Evolutionary conservation across 2,888 invertebrate species (phyloP).

Genomic region (Drosophila nigricruria): DNA sequence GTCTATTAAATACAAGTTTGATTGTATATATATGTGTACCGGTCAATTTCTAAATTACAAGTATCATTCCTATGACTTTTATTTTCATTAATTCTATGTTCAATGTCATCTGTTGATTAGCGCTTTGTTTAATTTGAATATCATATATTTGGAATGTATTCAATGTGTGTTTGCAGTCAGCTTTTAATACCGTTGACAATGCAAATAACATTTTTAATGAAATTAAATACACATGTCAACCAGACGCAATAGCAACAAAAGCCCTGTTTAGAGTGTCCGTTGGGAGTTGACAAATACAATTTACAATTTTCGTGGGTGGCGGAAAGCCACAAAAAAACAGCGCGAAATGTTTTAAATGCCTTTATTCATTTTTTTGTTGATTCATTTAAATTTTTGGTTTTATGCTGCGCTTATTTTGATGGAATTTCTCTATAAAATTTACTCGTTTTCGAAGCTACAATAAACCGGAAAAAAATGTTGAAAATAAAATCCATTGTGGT

Average conservation of each 20-base stretch:
- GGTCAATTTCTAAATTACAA: neutral
- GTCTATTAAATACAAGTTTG: neutral
- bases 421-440: conserved; percentile 56
- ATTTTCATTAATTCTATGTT: neutral
- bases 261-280: conserved; percentile 20
- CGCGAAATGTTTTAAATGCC: conserved; percentile 28
- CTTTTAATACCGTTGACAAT: conserved; percentile 41
- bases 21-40: neutral
- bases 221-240: conserved; percentile 57
- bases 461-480: conserved; percentile 6
- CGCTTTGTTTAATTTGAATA: conserved; percentile 26
- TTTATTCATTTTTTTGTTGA: conserved; percentile 23
- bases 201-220: conserved; percentile 49
- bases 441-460: neutral
- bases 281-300: conserved; percentile 67
- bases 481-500: conserved; percentile 47
- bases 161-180: conserved; percentile 22
- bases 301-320: conserved; percentile 63
- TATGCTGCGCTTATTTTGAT: conserved; percentile 58
- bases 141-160: conserved; percentile 34
- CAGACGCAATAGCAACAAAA: conserved; percentile 23
- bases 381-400: conserved; percentile 43
- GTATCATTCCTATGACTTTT: neutral
- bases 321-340: conserved; percentile 42
- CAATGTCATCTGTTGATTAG: conserved; percentile 23